A percentile compares a stretch with the other conserved stretches of the same genome.
Conservation (phyloP, 2,113 vertebrate genomes). For the Aphyosemion australe region DNA sequence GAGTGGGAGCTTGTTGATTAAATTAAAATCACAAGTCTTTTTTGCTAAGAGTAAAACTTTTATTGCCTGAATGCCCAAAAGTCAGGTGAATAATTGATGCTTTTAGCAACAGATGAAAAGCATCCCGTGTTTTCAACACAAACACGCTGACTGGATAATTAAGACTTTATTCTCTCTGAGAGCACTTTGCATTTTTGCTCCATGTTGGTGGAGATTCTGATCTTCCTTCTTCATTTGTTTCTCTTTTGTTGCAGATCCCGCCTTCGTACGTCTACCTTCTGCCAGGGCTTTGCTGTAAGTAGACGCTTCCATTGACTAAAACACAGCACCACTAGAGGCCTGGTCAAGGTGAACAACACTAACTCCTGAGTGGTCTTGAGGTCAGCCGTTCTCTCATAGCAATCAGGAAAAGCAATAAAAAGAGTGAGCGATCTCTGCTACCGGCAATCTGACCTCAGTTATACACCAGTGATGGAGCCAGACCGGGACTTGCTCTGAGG, state of each 20-base stretch:
- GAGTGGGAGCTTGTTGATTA: slow-evolving; percentile 25
- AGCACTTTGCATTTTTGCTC: slow-evolving; percentile 27
- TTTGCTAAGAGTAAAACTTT: slow-evolving; percentile 26
- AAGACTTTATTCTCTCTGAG: slow-evolving; percentile 7
- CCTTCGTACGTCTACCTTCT: background rate
- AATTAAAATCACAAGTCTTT: slow-evolving; percentile 27
- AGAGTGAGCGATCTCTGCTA: slow-evolving; percentile 25
- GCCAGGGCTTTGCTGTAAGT: slow-evolving; percentile 68
- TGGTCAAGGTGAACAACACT: slow-evolving; percentile 64
- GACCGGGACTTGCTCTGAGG: slow-evolving; percentile 14
- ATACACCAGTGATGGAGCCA: slow-evolving; percentile 40
- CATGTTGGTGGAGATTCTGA: slow-evolving; percentile 27
- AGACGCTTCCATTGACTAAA: slow-evolving; percentile 59
- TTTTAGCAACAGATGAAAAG: slow-evolving; percentile 14
- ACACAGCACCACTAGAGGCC: slow-evolving; percentile 39
- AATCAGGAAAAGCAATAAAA: slow-evolving; percentile 60
- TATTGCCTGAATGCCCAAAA: slow-evolving; percentile 1
- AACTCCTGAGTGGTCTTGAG: slow-evolving; percentile 42
- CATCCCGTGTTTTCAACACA: slow-evolving; percentile 4
- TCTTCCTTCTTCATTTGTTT: no score
- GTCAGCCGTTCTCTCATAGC: slow-evolving; percentile 65
- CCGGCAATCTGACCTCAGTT: slow-evolving; percentile 40
- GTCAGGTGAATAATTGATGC: slow-evolving; percentile 41
- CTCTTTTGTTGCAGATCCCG: no score
- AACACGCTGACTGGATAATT: background rate